Evolutionary conservation across 2,888 invertebrate genomes (phyloP), one percentile per base, ranked within the genome.

Genomic region (Macrosoma leucophasiata): DNA sequence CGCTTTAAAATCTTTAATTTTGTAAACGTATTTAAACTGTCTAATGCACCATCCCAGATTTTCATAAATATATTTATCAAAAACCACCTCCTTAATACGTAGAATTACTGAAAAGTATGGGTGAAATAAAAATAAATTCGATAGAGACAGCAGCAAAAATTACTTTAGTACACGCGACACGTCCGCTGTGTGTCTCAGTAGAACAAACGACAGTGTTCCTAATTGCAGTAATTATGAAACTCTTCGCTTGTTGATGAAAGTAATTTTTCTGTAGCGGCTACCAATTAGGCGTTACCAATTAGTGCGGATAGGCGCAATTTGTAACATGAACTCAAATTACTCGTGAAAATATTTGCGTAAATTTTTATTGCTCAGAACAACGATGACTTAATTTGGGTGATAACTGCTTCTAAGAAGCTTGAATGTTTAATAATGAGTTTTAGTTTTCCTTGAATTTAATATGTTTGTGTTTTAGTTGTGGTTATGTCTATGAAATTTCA

Each of bases 221-320:
- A 76, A 76, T 77, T 73, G 68, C 73, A 58, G 70, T 70, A 69
- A 77, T 77, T 76, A 50, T 49, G 47, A 68, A 76, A 78, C 77
- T 76, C 79, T 77, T 79, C 72, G 70, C 70, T 65, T 69, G 68
- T 63, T 76, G 73, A 79, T 78, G 76, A 69, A 73, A 78, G 76
- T 69, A 71, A 78, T 81, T 79, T 77, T 76, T 75, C 70, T 72
- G 71, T 62, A 63, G 74, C 64, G 74, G 72, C 73, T 71, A 71
- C 74, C 73, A 75, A 73, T 78, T 78, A 77, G 67, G 65, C 60
- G 64, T 68, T 62, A 67, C 70, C 71, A 73, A 76, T 77, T 76
- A 73, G 67, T 61, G 55, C 52, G 58, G 54, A 65, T 61, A 60
- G 58, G 51, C 48, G 57, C 58, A 62, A 70, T 73, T 74, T 75